Percentiles rank a stretch among this genome's conserved stretches.
Evolutionary conservation across 2,888 invertebrate species (phyloP).

Genomic region (Spilarctia lutea): DNA sequence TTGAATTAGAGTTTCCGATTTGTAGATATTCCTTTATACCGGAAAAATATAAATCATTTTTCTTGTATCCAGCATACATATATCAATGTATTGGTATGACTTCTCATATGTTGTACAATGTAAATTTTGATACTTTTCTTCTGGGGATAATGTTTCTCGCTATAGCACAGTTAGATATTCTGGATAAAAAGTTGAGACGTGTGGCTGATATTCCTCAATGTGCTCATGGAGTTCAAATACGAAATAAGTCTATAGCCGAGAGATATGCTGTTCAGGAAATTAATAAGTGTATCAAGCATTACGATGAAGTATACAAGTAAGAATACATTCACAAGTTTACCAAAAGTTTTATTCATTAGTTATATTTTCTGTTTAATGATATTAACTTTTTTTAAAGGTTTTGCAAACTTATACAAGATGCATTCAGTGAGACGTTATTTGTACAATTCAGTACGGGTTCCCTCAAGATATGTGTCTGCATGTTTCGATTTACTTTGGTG

Average conservation of each 20-base stretch:
- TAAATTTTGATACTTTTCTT: conserved; percentile 69
- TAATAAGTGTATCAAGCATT: conserved; percentile 64
- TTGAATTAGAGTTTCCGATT: conserved; percentile 60
- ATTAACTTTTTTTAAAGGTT: conserved; percentile 1
- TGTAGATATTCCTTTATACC: conserved; percentile 69
- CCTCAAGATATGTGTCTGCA: conserved; percentile 69
- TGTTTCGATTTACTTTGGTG: conserved; percentile 74
- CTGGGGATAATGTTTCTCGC: conserved; percentile 67
- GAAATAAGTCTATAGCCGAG: conserved; percentile 32
- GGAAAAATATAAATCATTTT: conserved; percentile 51
- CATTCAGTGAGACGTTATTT: conserved; percentile 68
- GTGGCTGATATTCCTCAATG: conserved; percentile 47
- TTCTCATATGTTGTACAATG: conserved; percentile 62
- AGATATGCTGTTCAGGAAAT: conserved; percentile 50
- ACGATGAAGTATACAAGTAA: conserved; percentile 64
- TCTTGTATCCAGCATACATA: conserved; percentile 65
- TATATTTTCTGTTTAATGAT: background rate
- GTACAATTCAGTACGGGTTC: conserved; percentile 69
- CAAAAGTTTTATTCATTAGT: background rate
- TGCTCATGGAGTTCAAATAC: conserved; percentile 14
- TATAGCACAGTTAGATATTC: conserved; percentile 69
- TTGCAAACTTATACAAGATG: conserved; percentile 57
- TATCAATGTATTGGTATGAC: conserved; percentile 69
- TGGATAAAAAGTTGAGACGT: conserved; percentile 60
- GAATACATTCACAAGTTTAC: conserved; percentile 21